These are phyloP conservation scores for Tachina fera DNA, from an alignment of 2,888 invertebrate genomes.

Conservation along the genomic window DNA sequence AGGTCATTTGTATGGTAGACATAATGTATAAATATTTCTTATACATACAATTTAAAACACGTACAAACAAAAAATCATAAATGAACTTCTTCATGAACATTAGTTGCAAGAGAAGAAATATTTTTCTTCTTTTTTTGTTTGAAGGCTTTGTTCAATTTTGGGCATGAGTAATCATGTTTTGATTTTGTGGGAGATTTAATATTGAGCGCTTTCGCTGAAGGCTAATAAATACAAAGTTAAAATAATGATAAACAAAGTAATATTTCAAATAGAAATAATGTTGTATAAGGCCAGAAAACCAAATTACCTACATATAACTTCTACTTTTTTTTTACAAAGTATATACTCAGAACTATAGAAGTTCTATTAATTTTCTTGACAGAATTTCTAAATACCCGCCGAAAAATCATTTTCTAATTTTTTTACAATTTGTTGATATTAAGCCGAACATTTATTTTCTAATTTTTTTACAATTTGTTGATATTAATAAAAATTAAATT, in stretches of 20 bases:
- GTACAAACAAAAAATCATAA: neutral
- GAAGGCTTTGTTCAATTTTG: constrained; percentile 29
- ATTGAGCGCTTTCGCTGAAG: constrained; percentile 17
- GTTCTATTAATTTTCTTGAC: too few species aligned
- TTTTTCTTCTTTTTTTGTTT: constrained; percentile 24
- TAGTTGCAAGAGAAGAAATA: too few species aligned
- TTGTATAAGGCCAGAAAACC: neutral
- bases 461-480: neutral
- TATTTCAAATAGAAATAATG: neutral
- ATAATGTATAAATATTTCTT: neutral
- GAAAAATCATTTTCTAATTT: neutral
- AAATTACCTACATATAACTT: too few species aligned
- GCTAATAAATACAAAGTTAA: constrained; percentile 20
- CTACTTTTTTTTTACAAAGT: too few species aligned
- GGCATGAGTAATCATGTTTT: constrained; percentile 58
- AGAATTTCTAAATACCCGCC: neutral
- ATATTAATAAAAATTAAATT: constrained; percentile 17
- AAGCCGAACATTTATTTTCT: neutral
- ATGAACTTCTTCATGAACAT: too few species aligned
- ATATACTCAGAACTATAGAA: too few species aligned
- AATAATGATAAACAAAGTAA: neutral
- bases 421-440: too few species aligned
- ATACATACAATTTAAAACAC: constrained; percentile 23
- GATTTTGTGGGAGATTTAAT: constrained; percentile 23
- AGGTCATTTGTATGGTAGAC: neutral